Base-by-base conservation (phyloP, 2,797 vertebrate genomes). In the Lerista edwardsae region DNA sequence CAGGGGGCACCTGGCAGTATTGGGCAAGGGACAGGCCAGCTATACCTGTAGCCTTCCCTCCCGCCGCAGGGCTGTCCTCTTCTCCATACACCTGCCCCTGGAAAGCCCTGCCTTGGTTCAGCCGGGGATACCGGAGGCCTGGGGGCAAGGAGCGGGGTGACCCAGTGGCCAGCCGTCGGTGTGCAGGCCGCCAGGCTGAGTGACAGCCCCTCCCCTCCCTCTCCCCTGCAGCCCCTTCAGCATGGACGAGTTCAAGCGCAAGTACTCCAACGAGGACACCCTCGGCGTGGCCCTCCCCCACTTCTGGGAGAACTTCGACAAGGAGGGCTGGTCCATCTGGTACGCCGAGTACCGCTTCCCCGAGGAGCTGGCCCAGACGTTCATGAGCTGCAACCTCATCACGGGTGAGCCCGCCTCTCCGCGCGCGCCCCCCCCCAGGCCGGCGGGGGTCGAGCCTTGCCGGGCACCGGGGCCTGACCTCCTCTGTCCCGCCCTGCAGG, bases 381-480 rank as follows among this genome's bases (percentile, higher is more conserved):
- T 99, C 95, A 99, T 97, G 97, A 98, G 98, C 94, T 99, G 98
- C 95, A 99, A 99, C 94, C 97, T 99, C 69, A 99, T 99, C 94
- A 96, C 97, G 61, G 98, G 98, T 98, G 77, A 65, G 51, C 2
- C 15, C 17, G 27, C 69, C 7, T 3, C 44, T 39, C 61, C 27
- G 6, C 47, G 11, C 0, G n/a, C 6, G 11, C 1, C 8, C 4
- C 21, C 6, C 27, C 34, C 11, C 1, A 0, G 12, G 4, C 14
- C 7, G 62, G n/a, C 31, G 3, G 65, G 3, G 15, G 27, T 34
- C 8, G 12, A 9, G 59, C 31, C 7, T 17, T 27, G 34, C 3
- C 59, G 1, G 6, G 0, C 5, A 0, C 27, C 3, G 47, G 44
- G 9, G 10, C 41, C 3, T 10, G 17, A 4, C 14, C 36, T 59